Percentiles rank a stretch among this genome's conserved stretches.
These are phyloP conservation scores for Phengaris arion DNA, from an alignment of 2,888 invertebrate species.

Conservation along the genomic window DNA sequence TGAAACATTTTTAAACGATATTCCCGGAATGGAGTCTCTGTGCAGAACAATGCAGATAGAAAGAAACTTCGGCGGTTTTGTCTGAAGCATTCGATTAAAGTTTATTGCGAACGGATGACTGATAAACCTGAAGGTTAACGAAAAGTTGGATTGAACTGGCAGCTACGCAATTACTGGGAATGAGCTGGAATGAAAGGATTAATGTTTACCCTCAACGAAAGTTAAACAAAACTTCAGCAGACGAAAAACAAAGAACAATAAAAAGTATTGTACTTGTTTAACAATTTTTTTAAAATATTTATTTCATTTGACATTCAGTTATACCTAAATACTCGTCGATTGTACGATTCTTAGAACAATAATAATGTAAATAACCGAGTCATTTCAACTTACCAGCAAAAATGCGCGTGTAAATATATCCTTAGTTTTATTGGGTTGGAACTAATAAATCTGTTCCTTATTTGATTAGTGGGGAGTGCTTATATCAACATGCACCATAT, in stretches of 20 bases:
- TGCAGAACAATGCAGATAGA: conserved; percentile 11
- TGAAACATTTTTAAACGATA: conserved; percentile 12
- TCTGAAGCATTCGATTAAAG: conserved; percentile 1
- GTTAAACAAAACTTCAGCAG: not conserved
- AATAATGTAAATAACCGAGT: not conserved
- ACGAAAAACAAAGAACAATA: not conserved
- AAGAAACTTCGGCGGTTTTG: not conserved
- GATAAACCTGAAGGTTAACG: conserved; percentile 5
- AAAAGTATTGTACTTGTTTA: not conserved
- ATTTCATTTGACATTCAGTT: not conserved
- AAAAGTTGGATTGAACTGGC: not conserved
- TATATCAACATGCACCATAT: conserved; percentile 21
- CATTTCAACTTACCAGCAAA: not conserved
- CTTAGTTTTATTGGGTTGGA: not conserved
- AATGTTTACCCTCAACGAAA: conserved; percentile 1
- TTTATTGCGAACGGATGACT: not conserved
- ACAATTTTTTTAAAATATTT: not conserved
- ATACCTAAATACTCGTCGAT: not conserved
- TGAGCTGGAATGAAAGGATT: not conserved
- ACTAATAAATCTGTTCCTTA: conserved; percentile 13
- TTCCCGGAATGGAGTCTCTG: not conserved
- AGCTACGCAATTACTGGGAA: not conserved
- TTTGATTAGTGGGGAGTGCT: conserved; percentile 22
- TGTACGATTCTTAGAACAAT: not conserved
- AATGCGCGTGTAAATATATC: not conserved